These are phyloP conservation scores for Bombus superbus DNA, from an alignment of 1,140 invertebrate genomes.

Conservation along the genomic window DNA sequence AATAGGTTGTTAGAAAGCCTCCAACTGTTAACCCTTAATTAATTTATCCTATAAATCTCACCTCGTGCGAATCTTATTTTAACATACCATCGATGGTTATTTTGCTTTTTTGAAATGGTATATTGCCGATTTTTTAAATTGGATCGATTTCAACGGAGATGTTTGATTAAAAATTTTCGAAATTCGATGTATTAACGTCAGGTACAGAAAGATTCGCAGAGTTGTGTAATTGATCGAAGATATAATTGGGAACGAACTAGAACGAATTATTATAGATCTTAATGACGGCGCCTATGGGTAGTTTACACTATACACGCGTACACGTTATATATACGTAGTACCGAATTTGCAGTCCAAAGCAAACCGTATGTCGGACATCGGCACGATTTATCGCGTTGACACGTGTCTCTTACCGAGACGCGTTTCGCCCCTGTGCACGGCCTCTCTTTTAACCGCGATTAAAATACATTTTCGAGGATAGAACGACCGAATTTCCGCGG, in stretches of 20 bases:
- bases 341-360: slow-evolving; percentile 74
- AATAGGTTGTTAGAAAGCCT: no score
- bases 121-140: neutral
- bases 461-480: slow-evolving; percentile 65
- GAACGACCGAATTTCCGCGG: slow-evolving; percentile 53
- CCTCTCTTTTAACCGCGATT: slow-evolving; percentile 62
- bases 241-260: neutral
- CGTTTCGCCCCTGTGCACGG: slow-evolving; percentile 44
- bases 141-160: neutral
- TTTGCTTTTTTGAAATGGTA: neutral
- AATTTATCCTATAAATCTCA: neutral
- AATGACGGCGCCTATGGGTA: slow-evolving; percentile 16
- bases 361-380: slow-evolving; percentile 76
- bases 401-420: slow-evolving; percentile 72
- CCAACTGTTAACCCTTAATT: no score
- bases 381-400: slow-evolving; percentile 81
- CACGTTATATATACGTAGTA: slow-evolving; percentile 51
- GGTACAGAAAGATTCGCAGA: neutral
- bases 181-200: neutral
- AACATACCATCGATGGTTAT: neutral
- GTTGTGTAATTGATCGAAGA: neutral
- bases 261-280: neutral
- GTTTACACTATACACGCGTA: slow-evolving; percentile 42
- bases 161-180: neutral
- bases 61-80: no score